These are phyloP conservation scores for Syngnathus scovelli DNA, from an alignment of 2,113 vertebrate species.

Conservation along the genomic window DNA sequence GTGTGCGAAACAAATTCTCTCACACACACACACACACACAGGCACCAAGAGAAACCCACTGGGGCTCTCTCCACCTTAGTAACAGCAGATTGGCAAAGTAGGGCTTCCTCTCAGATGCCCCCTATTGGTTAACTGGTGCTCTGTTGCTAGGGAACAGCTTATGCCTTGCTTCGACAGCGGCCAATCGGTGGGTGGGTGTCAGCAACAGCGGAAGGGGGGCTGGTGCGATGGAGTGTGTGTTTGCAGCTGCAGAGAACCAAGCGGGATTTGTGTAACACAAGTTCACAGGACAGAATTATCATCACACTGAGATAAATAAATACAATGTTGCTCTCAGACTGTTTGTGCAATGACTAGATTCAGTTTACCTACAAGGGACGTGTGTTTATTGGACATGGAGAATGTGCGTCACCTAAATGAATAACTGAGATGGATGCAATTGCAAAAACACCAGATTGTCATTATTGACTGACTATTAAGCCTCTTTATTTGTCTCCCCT, in stretches of 20 bases:
- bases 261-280: conserved; percentile 60
- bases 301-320: conserved; percentile 42
- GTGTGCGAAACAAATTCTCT: too few species aligned
- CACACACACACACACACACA: conserved; percentile 21
- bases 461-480: conserved; percentile 55
- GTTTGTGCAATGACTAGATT: background rate
- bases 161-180: conserved; percentile 68
- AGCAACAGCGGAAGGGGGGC: conserved; percentile 36
- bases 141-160: conserved; percentile 79
- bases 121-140: conserved; percentile 67
- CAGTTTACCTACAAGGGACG: background rate
- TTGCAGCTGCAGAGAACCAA: conserved; percentile 58
- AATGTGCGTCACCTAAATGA: background rate
- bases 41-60: conserved; percentile 31
- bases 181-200: conserved; percentile 64
- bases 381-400: background rate
- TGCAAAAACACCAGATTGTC: background rate
- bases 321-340: conserved; percentile 18
- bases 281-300: conserved; percentile 56
- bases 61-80: conserved; percentile 71
- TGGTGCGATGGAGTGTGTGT: conserved; percentile 34
- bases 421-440: background rate
- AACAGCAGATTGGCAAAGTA: conserved; percentile 71
- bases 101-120: conserved; percentile 60
- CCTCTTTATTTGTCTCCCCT: conserved; percentile 52